Evolutionary conservation across 2,113 vertebrate genomes (phyloP), one percentile per base, ranked within the genome.

Genomic region (Festucalex cinctus): DNA sequence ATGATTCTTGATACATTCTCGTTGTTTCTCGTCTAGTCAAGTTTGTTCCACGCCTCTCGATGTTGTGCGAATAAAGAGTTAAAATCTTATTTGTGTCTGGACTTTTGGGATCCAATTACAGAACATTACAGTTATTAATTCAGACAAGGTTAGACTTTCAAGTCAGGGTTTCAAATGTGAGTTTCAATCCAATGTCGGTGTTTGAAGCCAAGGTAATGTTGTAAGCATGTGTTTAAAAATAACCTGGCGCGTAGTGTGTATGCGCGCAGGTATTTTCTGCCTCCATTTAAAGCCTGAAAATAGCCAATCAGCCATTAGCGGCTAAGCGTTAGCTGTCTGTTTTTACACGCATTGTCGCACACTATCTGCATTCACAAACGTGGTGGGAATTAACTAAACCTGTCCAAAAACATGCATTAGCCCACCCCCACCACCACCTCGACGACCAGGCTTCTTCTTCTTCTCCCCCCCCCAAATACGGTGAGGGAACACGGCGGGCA

Each of bases 351-450:
- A 90, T 91, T 89, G 88, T 91, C 85, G 83, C 77, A 84, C 66
- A 84, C 76, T 91, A 92, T 92, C 90, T 92, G 88, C 87, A 86
- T 88, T 87, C 80, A 71, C 69, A 91, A 92, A 91, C 86, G 89
- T 90, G 90, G 88, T 80, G 88, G 90, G 91, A 92, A 91, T 92
- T 93, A 92, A 84, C 79, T 79, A 17, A 32, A 81, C 83, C 84
- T 80, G 89, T 92, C 92, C 90, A 91, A 90, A 91, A 90, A 90
- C 90, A 88, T 91, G 90, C 88, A 90, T 92, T 92, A 93, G 89
- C 88, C 90, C 88, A 86, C 54, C 88, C 88, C 48, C 48, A 51
- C 48, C n/a, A 10, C 20, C 90, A 91, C 89, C 90, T 91, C 26
- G 26, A 16, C 54, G 54, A 57, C 54, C 54, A 17, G 26, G 28